Evolutionary conservation across 2,113 vertebrate genomes (phyloP).

Genomic region (Eubucco bourcierii): DNA sequence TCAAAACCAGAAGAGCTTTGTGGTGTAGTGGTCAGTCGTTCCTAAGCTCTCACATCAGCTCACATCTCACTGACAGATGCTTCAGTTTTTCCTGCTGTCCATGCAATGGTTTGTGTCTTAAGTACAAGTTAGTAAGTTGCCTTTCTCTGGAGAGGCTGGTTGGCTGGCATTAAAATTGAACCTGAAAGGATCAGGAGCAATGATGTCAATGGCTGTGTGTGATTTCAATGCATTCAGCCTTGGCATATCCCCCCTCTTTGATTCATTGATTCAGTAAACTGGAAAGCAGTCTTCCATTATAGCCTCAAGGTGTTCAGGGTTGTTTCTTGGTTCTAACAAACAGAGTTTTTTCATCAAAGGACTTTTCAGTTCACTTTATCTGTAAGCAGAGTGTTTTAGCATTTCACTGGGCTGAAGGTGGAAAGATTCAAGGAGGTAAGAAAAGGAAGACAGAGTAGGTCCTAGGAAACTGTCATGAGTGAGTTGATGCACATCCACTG

Average conservation of each 20-base stretch:
- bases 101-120: neutral
- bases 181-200: neutral
- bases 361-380: neutral
- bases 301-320: neutral
- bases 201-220: neutral
- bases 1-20: neutral
- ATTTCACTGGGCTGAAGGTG: neutral
- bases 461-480: neutral
- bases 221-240: neutral
- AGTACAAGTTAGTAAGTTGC: neutral
- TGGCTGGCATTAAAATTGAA: neutral
- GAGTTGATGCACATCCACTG: neutral
- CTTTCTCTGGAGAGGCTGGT: neutral
- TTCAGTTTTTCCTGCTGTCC: neutral
- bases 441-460: neutral
- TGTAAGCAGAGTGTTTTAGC: neutral
- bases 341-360: neutral
- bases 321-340: neutral
- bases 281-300: neutral
- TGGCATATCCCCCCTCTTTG: neutral
- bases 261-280: neutral
- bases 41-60: neutral
- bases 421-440: neutral
- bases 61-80: neutral
- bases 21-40: neutral